These are phyloP conservation scores for Gopherus evgoodei DNA, from an alignment of 2,113 vertebrate genomes.

Conservation along the genomic window DNA sequence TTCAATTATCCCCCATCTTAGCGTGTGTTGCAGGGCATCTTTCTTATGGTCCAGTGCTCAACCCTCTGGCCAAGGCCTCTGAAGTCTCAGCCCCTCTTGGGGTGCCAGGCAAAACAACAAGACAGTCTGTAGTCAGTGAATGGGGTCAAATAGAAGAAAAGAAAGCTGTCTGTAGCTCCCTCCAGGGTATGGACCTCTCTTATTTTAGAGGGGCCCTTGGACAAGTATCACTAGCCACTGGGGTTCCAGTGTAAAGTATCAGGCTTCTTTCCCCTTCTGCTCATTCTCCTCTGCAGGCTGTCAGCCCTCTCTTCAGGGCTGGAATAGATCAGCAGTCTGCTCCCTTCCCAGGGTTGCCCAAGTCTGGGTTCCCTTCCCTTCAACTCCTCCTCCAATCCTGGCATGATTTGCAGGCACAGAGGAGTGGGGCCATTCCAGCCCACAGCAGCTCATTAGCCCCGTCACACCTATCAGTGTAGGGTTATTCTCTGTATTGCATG, in stretches of 20 bases:
- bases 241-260: neutral
- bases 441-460: neutral
- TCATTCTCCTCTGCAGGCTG: no score
- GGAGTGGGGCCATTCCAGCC: neutral
- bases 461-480: neutral
- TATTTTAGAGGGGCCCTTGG: neutral
- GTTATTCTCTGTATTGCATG: neutral
- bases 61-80: neutral
- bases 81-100: neutral
- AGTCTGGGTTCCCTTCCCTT: neutral
- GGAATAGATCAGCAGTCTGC: neutral
- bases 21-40: neutral
- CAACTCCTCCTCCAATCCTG: neutral
- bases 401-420: neutral
- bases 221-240: neutral
- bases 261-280: neutral
- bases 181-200: no score
- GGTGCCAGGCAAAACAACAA: neutral
- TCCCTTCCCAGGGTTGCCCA: no score
- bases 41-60: neutral
- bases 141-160: neutral
- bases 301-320: neutral
- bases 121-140: neutral
- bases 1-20: neutral
- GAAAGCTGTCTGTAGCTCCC: neutral